Evolutionary conservation across 2,888 invertebrate species (phyloP).

Genomic region (Lepidochitona cinerea): DNA sequence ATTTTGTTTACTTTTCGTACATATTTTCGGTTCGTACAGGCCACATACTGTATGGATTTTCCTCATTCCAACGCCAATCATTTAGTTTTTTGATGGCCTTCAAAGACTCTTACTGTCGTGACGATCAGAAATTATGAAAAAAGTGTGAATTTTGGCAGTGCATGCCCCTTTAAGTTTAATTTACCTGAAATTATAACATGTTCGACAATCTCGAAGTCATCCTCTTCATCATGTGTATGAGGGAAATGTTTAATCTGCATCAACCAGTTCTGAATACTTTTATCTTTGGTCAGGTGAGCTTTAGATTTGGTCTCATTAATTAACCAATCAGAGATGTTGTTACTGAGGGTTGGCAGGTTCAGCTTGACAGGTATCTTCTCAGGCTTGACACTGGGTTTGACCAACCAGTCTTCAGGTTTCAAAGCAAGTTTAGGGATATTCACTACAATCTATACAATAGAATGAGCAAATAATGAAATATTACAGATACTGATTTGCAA

Average conservation of each 20-base stretch:
- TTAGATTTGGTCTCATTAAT: neutral
- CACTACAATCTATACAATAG: neutral
- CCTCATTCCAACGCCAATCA: no score
- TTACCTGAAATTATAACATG: neutral
- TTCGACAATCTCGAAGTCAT: neutral
- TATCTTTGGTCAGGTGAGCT: neutral
- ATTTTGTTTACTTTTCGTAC: no score
- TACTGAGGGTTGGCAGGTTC: neutral
- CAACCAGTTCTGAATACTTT: neutral
- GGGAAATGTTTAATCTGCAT: neutral
- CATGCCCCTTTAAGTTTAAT: no score
- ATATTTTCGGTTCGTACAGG: no score
- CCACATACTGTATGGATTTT: no score
- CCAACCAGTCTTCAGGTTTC: neutral
- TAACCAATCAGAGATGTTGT: neutral
- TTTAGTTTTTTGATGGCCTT: no score
- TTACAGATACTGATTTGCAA: no score
- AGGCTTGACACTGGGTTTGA: neutral
- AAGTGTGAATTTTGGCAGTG: no score
- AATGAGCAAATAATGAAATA: no score
- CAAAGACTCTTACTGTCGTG: no score
- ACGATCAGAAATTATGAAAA: no score
- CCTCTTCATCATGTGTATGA: neutral
- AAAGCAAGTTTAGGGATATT: neutral
- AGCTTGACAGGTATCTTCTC: neutral